These are phyloP conservation scores for Progne subis DNA, from an alignment of 2,113 vertebrate species.

Conservation along the genomic window DNA sequence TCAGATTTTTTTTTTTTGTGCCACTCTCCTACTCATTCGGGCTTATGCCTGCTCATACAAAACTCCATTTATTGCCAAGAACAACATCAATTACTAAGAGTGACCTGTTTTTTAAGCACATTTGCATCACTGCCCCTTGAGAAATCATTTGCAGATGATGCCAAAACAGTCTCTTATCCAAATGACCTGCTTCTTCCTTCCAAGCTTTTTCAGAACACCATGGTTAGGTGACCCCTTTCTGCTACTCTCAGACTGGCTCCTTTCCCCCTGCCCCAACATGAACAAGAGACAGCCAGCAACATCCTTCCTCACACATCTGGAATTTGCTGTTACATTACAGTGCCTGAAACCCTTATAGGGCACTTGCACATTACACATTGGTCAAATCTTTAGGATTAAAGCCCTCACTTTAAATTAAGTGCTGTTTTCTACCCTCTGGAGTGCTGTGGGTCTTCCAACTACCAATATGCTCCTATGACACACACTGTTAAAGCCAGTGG, in stretches of 20 bases:
- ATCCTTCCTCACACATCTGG: not conserved
- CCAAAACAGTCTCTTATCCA: not conserved
- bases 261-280: not conserved
- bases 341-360: not conserved
- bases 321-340: fast-evolving
- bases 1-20: not conserved
- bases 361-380: not conserved
- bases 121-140: not conserved
- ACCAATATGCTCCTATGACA: not conserved
- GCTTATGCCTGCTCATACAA: not conserved
- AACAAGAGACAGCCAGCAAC: not conserved
- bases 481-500: not conserved
- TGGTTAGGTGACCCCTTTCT: not conserved
- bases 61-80: not conserved
- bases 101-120: not conserved
- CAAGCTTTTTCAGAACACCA: not conserved
- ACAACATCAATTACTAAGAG: not conserved
- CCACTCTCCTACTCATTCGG: not conserved
- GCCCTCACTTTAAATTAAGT: not conserved
- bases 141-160: not conserved
- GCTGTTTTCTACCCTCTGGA: not conserved
- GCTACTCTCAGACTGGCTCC: not conserved
- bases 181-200: not conserved
- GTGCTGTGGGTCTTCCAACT: not conserved
- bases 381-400: not conserved